Evolutionary conservation across 2,888 invertebrate species (phyloP), one percentile per base, ranked within the genome.

Genomic region (Hermodice carunculata): DNA sequence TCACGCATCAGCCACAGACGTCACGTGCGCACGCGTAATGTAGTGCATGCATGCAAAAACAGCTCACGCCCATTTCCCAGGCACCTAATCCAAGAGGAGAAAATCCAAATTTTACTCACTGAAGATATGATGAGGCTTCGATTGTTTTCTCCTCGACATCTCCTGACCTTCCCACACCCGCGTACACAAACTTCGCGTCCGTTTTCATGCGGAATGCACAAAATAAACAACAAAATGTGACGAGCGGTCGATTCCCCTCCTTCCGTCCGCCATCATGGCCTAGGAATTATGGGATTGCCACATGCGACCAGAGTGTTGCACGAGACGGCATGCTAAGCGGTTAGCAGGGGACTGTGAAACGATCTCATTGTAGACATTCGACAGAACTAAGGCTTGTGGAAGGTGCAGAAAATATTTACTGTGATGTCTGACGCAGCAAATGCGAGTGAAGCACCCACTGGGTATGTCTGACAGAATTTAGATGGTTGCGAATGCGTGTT

Each of bases 211-310:
- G 31, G 32, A 51, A 60, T 32, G 31, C 37, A 24, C 24, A 22
- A 52, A 60, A 65, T 65, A 72, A 71, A 74, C 75, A 75, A 57
- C 70, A 69, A 73, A 74, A 54, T 65, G 74, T 72, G 71, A 67
- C 66, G 70, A 66, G 70, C 71, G 66, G 70, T 69, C 67, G 63
- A 73, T 70, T 71, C 73, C 74, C 73, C 76, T 70, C 68, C 73
- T 74, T 71, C 71, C 71, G 66, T 69, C 75, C 69, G 76, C 79
- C 77, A 78, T 77, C 58, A 74, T 78, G 19, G 51, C 37, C 29
- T 51, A 52, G 44, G 60, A 44, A 54, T 49, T 48, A 40, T 63
- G 63, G 63, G 62, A 19, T 28, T 19, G 53, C 49, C 46, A 46
- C 46, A 46, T 46, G 46, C 24, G 22, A 24, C 46, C 8, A 28